Evolutionary conservation across 2,113 vertebrate genomes (phyloP).

Genomic region (Marcusenius ussheri): DNA sequence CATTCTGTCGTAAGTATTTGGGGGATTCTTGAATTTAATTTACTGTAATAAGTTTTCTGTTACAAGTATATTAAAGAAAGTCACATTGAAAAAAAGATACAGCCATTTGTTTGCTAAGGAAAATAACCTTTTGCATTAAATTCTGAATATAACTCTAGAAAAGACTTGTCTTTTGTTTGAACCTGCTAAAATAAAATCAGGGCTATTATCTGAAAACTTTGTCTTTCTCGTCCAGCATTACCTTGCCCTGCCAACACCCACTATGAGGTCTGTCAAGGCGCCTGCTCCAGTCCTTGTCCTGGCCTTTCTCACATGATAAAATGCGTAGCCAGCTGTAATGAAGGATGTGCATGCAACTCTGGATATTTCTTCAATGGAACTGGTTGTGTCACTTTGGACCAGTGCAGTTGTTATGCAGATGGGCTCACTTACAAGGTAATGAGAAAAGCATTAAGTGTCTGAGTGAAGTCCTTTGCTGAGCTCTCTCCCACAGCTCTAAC

Average conservation of each 20-base stretch:
- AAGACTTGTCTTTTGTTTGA: neutral
- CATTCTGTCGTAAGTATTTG: constrained; percentile 38
- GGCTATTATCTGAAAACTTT: neutral
- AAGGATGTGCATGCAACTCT: constrained; percentile 60
- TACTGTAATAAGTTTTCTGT: neutral
- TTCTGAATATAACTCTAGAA: neutral
- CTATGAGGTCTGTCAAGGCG: constrained; percentile 52
- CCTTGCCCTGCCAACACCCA: constrained; percentile 56
- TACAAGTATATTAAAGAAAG: neutral
- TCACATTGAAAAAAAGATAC: neutral
- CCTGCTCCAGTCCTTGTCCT: constrained; percentile 51
- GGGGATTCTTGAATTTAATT: neutral
- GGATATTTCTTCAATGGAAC: constrained; percentile 45
- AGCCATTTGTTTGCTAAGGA: neutral
- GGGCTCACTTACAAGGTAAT: constrained; percentile 58
- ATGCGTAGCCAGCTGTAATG: constrained; percentile 46
- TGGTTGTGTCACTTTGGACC: constrained; percentile 44
- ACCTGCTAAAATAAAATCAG: neutral
- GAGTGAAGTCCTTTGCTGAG: neutral
- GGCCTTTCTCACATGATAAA: neutral
- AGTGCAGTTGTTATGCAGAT: constrained; percentile 61
- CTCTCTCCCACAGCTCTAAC: neutral
- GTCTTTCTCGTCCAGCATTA: constrained; percentile 31
- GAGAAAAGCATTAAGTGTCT: neutral
- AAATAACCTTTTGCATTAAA: neutral